Conservation (phyloP, 2,797 vertebrate species). For the Pteropus rufus region DNA sequence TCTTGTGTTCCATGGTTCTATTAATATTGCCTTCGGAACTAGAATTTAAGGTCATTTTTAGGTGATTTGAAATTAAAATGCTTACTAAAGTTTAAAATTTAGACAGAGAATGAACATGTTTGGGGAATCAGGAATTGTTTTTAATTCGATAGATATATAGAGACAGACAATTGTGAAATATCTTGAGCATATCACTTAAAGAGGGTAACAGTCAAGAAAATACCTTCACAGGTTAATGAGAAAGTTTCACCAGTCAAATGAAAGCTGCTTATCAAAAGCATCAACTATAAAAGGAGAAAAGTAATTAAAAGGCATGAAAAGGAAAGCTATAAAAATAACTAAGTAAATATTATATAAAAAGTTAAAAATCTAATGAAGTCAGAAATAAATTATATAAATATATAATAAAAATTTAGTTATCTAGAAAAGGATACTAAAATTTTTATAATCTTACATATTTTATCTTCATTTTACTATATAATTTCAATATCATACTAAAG, state of each 20-base stretch:
- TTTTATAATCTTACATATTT: conserved; percentile 42
- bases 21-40: neutral
- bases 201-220: neutral
- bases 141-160: neutral
- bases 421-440: neutral
- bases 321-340: conserved; percentile 7
- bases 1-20: neutral
- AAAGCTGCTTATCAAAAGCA: conserved; percentile 60
- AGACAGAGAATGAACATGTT: neutral
- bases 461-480: neutral
- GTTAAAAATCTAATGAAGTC: conserved; percentile 14
- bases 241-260: conserved; percentile 46
- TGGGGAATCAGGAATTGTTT: neutral
- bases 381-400: neutral
- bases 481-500: neutral
- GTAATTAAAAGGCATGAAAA: conserved; percentile 47
- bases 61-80: neutral
- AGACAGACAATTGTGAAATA: neutral
- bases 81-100: neutral
- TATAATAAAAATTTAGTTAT: neutral
- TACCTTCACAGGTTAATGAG: conserved; percentile 35
- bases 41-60: neutral
- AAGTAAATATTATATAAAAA: neutral
- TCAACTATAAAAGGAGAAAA: conserved; percentile 51
- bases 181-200: neutral